Base-by-base conservation (phyloP, 1,140 invertebrate species). In the Colletes gigas region DNA sequence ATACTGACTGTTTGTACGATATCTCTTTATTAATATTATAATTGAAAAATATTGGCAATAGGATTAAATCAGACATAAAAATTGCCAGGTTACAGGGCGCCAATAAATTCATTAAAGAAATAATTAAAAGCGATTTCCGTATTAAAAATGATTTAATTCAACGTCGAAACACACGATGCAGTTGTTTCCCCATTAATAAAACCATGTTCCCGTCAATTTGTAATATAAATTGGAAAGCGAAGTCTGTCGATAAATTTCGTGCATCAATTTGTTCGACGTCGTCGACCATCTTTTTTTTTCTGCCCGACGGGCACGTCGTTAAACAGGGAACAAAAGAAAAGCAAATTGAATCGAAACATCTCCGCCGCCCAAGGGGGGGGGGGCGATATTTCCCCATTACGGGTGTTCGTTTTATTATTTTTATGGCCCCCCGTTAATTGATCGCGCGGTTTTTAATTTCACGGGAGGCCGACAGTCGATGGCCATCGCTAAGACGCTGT, bases 261-360 rank as follows among this genome's bases (percentile, higher is more conserved):
- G 19, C 69, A 60, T 66, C 30, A 17, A 50, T 63, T 39, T 66
- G 41, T 47, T 3, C 41, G 41, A 9, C 5, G 63, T 50, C 17
- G 10, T 50, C 65, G 12, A 21, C 19, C 14, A 17, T 52, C 2
- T 39, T n/a, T n/a, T n/a, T n/a, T n/a, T n/a, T 41, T 15, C 12
- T 12, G 44, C 0, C 4, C 4, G 54, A 41, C 30, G 30, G 17
- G 12, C 9, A 19, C 44, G 7, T 10, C 14, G 14, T 44, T 55
- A 62, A 14, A 15, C 17, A 15, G 66, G 17, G n/a, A 15, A 47
- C 10, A 67, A 66, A 55, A 68, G 19, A n/a, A 67, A 68, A 3
- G 74, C 41, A 76, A 76, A 76, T 76, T 68, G 52, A 76, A 76
- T 68, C 50, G 66, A 47, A 59, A 69, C 17, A 60, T 19, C 19